Percentiles rank a stretch among this genome's conserved stretches.
Conservation (phyloP, 92 coral and sea anemone species). For the Heteractis magnifica region DNA sequence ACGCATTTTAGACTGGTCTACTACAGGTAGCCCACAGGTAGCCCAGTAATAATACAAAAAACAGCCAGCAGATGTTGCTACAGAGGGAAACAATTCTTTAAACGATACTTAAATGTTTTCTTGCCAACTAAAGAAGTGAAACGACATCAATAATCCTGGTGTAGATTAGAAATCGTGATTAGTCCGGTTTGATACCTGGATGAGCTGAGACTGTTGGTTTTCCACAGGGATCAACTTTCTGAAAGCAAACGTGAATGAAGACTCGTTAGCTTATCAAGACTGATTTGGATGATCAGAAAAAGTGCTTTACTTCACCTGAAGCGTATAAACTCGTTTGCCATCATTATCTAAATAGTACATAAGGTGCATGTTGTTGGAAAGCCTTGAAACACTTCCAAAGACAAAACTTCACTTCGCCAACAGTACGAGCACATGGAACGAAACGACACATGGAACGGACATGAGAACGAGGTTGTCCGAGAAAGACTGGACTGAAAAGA, state of each 20-base stretch:
- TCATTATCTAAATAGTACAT: conserved; percentile 77
- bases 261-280: background rate
- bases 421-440: background rate
- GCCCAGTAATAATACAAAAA: too few relatives aligned
- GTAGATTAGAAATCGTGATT: too few relatives aligned
- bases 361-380: conserved; percentile 62
- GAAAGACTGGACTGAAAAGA: background rate
- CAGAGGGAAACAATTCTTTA: too few relatives aligned
- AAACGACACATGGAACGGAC: background rate
- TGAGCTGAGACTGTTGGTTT: conserved; percentile 88
- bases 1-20: too few relatives aligned
- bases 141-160: too few relatives aligned
- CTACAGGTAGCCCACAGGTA: too few relatives aligned
- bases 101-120: too few relatives aligned
- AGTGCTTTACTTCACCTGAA: conserved; percentile 56
- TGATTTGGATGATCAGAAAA: background rate
- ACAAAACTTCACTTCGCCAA: background rate
- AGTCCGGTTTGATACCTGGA: conserved; percentile 66
- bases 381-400: too few relatives aligned
- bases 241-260: conserved; percentile 6
- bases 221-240: conserved; percentile 85
- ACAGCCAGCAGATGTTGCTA: too few relatives aligned
- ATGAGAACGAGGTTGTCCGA: background rate
- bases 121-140: too few relatives aligned
- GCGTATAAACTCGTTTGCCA: conserved; percentile 85